Evolutionary conservation across 2,888 invertebrate genomes (phyloP).

Genomic region (Parnassius glacialis): DNA sequence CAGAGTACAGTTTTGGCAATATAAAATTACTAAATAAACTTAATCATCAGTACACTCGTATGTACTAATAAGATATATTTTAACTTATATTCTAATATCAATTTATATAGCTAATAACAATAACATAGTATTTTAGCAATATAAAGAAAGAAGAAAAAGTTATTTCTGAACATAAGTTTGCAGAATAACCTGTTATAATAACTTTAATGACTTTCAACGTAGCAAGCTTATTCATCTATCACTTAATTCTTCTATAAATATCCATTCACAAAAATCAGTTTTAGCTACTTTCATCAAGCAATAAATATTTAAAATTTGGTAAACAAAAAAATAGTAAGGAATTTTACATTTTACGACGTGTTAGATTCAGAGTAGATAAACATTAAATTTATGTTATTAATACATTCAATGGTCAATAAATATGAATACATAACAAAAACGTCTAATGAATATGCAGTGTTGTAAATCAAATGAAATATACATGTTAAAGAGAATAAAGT

Average conservation of each 20-base stretch:
- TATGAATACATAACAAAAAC: constrained; percentile 6
- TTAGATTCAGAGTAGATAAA: constrained; percentile 1
- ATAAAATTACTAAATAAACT: too few species aligned
- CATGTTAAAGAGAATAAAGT: neutral
- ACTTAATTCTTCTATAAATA: constrained; percentile 17
- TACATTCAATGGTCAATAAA: constrained; percentile 2
- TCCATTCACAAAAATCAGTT: constrained; percentile 11
- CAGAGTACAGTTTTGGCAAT: too few species aligned
- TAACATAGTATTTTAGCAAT: too few species aligned
- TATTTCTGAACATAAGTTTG: neutral
- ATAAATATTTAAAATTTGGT: constrained; percentile 2
- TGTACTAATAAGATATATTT: too few species aligned
- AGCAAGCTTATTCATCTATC: constrained; percentile 16
- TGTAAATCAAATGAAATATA: constrained; percentile 18
- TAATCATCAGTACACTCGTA: too few species aligned
- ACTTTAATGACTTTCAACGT: constrained; percentile 17
- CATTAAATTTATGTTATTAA: constrained; percentile 9
- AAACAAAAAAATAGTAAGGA: constrained; percentile 8
- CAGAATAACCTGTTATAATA: constrained; percentile 19
- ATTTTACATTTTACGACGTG: neutral
- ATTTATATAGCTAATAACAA: too few species aligned
- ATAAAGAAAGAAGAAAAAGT: too few species aligned
- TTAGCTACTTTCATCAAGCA: constrained; percentile 2
- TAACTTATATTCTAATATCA: too few species aligned
- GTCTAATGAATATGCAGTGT: constrained; percentile 7